Conservation (phyloP, 2,797 vertebrate genomes). For the Myiotriccus ornatus region DNA sequence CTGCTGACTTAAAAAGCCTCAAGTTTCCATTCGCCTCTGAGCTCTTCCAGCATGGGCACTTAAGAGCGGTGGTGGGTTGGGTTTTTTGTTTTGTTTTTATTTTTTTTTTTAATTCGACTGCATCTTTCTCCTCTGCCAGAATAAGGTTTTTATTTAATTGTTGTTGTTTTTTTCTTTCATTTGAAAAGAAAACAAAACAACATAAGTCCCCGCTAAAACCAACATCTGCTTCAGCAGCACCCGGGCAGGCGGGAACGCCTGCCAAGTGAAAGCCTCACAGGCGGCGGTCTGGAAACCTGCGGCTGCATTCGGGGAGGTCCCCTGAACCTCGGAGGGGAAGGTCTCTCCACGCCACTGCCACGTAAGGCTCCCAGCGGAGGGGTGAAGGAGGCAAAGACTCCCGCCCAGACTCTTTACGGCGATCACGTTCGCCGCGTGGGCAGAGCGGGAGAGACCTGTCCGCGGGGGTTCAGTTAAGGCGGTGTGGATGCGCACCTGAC, state of each 20-base stretch:
- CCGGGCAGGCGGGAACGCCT: neutral
- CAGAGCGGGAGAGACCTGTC: neutral
- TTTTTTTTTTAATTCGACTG: neutral
- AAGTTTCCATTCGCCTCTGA: neutral
- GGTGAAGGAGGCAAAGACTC: neutral
- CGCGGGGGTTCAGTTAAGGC: neutral
- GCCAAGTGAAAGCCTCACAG: conserved; percentile 7
- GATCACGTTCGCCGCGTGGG: neutral
- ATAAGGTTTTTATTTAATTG: neutral
- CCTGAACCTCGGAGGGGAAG: neutral
- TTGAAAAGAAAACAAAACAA: conserved; percentile 53
- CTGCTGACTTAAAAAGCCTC: neutral
- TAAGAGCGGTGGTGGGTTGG: neutral
- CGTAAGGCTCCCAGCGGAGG: neutral
- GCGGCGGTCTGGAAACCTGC: neutral
- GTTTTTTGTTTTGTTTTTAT: neutral
- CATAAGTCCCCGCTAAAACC: neutral
- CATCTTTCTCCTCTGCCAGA: neutral
- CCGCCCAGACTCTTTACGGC: neutral
- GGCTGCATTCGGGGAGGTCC: neutral
- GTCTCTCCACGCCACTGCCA: neutral
- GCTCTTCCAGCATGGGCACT: neutral
- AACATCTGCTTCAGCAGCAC: conserved; percentile 6
- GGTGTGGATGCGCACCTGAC: neutral
- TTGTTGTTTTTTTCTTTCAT: conserved; percentile 10